These are phyloP conservation scores for Drosophila melanica DNA, from an alignment of 1,140 invertebrate genomes.

Conservation along the genomic window DNA sequence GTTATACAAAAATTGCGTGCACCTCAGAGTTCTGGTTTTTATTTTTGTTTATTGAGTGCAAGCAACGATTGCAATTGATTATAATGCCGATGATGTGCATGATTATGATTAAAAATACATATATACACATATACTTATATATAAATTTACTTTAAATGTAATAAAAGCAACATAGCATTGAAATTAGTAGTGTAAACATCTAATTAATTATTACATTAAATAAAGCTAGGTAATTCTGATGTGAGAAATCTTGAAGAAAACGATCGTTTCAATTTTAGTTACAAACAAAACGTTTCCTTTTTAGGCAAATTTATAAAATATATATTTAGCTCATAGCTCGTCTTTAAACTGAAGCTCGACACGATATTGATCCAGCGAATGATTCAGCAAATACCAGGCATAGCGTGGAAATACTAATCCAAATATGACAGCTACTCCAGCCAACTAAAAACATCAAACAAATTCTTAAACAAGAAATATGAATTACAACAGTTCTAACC, in stretches of 20 bases:
- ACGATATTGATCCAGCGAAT: constrained; percentile 43
- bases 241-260: constrained; percentile 55
- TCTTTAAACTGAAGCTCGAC: constrained; percentile 55
- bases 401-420: constrained; percentile 44
- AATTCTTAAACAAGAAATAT: not conserved
- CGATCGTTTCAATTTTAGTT: constrained; percentile 13
- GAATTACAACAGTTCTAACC: constrained; percentile 25
- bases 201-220: constrained; percentile 74
- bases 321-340: constrained; percentile 32
- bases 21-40: constrained; percentile 36
- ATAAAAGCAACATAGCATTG: constrained; percentile 70
- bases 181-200: constrained; percentile 78
- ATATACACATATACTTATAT: constrained; percentile 27
- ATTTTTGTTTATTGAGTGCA: constrained; percentile 45
- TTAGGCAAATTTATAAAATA: constrained; percentile 56
- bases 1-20: constrained; percentile 29
- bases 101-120: constrained; percentile 32
- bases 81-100: constrained; percentile 62
- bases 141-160: constrained; percentile 78
- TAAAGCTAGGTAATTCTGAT: constrained; percentile 75
- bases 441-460: constrained; percentile 27
- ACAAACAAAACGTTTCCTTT: constrained; percentile 21
- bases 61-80: constrained; percentile 70
- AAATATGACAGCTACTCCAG: constrained; percentile 34
- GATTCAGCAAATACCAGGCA: constrained; percentile 41